Percentiles rank a stretch among this genome's conserved stretches.
Evolutionary conservation across 2,888 invertebrate genomes (phyloP).

Genomic region (Gasteruption jaculator): DNA sequence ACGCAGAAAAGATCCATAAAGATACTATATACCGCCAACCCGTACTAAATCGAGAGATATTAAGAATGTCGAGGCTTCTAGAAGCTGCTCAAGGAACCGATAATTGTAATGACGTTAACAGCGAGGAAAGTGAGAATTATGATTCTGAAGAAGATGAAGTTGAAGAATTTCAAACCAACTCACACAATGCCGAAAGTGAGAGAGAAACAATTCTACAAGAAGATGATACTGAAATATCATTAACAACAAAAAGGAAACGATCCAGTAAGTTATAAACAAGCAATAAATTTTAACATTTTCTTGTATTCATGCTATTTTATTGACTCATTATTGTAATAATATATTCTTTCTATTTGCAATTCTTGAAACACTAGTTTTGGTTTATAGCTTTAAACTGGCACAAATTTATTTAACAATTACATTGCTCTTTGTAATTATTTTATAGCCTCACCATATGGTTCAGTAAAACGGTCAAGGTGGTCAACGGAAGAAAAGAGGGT

Average conservation of each 20-base stretch:
- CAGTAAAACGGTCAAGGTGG: slow-evolving; percentile 6
- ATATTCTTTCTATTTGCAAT: no score
- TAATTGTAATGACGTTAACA: neutral
- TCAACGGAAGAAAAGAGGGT: slow-evolving; percentile 3
- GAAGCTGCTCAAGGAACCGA: slow-evolving; percentile 16
- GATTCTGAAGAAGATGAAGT: neutral
- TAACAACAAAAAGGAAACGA: slow-evolving; percentile 1
- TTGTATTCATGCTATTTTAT: no score
- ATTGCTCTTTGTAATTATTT: no score
- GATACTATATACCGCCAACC: slow-evolving; percentile 19
- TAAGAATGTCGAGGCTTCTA: slow-evolving; percentile 22
- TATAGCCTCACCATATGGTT: slow-evolving; percentile 11
- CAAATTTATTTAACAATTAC: no score
- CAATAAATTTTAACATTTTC: neutral
- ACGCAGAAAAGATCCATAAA: slow-evolving; percentile 11
- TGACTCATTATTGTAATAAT: no score
- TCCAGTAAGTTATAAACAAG: slow-evolving; percentile 1
- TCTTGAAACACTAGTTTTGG: no score
- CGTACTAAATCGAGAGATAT: slow-evolving; percentile 22
- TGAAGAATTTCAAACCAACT: no score
- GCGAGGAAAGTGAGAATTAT: neutral
- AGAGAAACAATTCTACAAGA: neutral
- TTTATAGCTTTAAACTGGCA: no score
- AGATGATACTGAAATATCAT: neutral
- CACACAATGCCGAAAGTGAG: neutral